Conservation (phyloP, 2,113 vertebrate genomes). For the Bostrychus sinensis region DNA sequence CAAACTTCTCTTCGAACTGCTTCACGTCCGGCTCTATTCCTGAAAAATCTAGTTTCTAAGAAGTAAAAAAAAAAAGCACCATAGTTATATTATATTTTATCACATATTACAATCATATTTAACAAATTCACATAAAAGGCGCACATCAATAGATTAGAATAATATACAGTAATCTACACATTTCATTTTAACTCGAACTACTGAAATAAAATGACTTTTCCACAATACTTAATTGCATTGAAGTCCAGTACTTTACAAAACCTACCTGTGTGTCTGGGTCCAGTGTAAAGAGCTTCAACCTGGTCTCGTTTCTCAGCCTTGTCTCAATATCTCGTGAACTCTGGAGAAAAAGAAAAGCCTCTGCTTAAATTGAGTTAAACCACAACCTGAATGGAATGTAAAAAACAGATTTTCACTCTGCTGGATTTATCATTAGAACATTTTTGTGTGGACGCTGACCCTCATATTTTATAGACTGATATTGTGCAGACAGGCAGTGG, state of each 20-base stretch:
- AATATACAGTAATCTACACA: too few species aligned
- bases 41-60: slow-evolving; percentile 94
- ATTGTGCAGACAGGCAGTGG: slow-evolving; percentile 25
- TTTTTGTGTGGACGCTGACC: slow-evolving; percentile 42
- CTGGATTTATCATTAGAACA: slow-evolving; percentile 39
- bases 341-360: slow-evolving; percentile 70
- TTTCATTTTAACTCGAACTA: too few species aligned
- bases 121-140: too few species aligned
- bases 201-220: too few species aligned
- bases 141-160: too few species aligned
- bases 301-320: slow-evolving; percentile 91
- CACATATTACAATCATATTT: background rate
- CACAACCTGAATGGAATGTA: slow-evolving; percentile 9
- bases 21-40: slow-evolving; percentile 92
- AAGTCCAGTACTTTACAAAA: too few species aligned
- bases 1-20: slow-evolving; percentile 96
- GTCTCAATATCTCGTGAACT: slow-evolving; percentile 92
- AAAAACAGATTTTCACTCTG: slow-evolving; percentile 32
- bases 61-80: slow-evolving; percentile 40
- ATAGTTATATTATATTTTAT: slow-evolving; percentile 9
- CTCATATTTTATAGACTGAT: slow-evolving; percentile 43
- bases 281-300: slow-evolving; percentile 94
- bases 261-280: slow-evolving; percentile 96
- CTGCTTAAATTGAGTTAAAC: slow-evolving; percentile 18
- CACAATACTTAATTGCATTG: too few species aligned